These are phyloP conservation scores for Spea hammondii DNA, from an alignment of 2,797 vertebrate species.

Conservation along the genomic window DNA sequence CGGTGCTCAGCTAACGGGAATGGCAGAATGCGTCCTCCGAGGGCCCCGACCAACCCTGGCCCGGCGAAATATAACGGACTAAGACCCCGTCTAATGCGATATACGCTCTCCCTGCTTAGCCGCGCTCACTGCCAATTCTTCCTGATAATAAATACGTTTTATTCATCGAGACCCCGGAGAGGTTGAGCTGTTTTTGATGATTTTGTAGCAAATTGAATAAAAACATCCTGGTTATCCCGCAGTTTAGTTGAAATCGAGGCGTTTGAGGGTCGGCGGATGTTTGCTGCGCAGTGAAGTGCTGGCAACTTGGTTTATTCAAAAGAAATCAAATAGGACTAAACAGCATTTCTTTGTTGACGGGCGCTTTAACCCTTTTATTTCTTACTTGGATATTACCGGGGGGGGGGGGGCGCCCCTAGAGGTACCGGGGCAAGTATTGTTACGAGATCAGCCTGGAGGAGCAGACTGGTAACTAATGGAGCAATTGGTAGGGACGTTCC, in stretches of 20 bases:
- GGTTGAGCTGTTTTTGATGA: background rate
- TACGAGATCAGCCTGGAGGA: no score
- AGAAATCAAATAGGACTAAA: background rate
- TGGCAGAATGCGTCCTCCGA: no score
- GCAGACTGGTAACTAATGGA: background rate
- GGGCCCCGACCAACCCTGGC: no score
- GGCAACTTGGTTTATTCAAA: background rate
- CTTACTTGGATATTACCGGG: no score
- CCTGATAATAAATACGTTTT: background rate
- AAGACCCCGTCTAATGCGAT: no score
- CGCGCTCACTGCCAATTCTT: background rate
- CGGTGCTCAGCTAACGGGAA: no score
- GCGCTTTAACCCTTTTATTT: background rate
- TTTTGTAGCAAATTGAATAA: conserved; percentile 15
- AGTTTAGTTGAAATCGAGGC: background rate
- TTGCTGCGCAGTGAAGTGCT: background rate
- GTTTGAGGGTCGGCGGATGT: conserved; percentile 8
- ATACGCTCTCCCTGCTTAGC: no score
- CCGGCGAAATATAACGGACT: no score
- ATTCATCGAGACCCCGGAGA: background rate
- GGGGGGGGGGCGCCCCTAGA: no score
- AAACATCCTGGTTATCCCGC: background rate
- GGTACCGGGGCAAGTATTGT: no score
- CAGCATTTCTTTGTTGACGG: background rate
- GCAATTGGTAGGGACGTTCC: background rate